These are phyloP conservation scores for Eriocheir sinensis DNA, from an alignment of 1,140 invertebrate genomes.

Conservation along the genomic window DNA sequence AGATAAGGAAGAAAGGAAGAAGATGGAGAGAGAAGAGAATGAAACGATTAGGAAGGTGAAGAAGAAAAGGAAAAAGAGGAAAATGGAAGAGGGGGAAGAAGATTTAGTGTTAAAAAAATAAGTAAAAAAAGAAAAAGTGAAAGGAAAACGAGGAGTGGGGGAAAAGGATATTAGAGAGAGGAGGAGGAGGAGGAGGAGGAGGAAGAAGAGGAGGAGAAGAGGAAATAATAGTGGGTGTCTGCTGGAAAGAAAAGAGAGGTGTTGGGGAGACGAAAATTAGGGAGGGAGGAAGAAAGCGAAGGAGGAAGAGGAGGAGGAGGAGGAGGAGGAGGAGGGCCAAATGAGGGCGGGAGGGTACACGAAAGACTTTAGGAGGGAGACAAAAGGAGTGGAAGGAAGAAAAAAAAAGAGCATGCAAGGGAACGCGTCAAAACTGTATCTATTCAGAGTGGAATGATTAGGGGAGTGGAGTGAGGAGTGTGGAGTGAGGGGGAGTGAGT, in stretches of 20 bases:
- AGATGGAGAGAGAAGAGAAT: not conserved
- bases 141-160: not conserved
- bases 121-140: not conserved
- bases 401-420: not conserved
- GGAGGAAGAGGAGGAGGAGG: not conserved
- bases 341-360: not conserved
- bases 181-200: not conserved
- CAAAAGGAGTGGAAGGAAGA: not conserved
- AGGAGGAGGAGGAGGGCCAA: not conserved
- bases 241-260: not conserved
- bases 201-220: not conserved
- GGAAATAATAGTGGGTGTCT: not conserved
- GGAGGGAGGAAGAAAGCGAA: not conserved
- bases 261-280: not conserved
- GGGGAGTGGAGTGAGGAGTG: not conserved
- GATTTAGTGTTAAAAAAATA: not conserved
- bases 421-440: conserved; percentile 31
- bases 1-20: not conserved
- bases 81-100: not conserved
- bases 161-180: not conserved
- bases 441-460: conserved; percentile 52
- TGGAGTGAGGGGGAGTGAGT: not conserved
- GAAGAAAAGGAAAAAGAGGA: not conserved
- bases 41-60: not conserved
- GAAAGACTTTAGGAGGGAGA: not conserved